A percentile compares a stretch with the other conserved stretches of the same genome.
Evolutionary conservation across 2,888 invertebrate species (phyloP).

Genomic region (Chymomyza amoena): DNA sequence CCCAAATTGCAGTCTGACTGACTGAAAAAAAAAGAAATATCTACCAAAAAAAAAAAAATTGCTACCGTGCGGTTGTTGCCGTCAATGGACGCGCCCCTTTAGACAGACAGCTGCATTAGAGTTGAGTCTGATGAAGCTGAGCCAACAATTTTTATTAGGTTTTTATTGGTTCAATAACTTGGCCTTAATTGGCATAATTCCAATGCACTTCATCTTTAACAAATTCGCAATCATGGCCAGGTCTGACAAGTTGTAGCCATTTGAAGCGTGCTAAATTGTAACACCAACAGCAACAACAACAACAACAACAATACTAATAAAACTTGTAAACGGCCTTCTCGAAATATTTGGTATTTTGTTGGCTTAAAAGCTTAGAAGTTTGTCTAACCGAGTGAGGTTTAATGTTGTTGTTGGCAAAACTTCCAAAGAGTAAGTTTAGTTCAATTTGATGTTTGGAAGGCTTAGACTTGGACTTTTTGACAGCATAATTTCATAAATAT

Average conservation of each 20-base stretch:
- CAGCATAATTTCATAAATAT: neutral
- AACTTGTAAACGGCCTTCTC: conserved; percentile 55
- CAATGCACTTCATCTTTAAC: conserved; percentile 4
- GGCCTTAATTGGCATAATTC: conserved; percentile 11
- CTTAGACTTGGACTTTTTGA: neutral
- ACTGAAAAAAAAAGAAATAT: neutral
- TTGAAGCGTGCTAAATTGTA: neutral
- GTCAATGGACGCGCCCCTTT: neutral
- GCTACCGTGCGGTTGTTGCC: neutral
- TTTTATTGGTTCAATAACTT: conserved; percentile 5
- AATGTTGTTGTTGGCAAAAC: conserved; percentile 29
- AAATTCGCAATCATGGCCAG: neutral
- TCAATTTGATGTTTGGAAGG: neutral
- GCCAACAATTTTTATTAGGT: neutral
- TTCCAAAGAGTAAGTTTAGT: neutral
- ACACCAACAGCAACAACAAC: conserved; percentile 19
- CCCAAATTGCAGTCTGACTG: neutral
- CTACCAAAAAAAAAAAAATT: neutral
- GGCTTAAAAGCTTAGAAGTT: conserved; percentile 24
- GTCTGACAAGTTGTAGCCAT: neutral
- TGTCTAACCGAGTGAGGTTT: neutral
- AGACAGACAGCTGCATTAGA: neutral
- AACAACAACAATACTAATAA: conserved; percentile 2
- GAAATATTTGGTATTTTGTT: conserved; percentile 33
- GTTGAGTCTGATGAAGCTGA: neutral